Evolutionary conservation across 2,888 invertebrate species (phyloP), one percentile per base, ranked within the genome.

Genomic region (Epiblema foenella): DNA sequence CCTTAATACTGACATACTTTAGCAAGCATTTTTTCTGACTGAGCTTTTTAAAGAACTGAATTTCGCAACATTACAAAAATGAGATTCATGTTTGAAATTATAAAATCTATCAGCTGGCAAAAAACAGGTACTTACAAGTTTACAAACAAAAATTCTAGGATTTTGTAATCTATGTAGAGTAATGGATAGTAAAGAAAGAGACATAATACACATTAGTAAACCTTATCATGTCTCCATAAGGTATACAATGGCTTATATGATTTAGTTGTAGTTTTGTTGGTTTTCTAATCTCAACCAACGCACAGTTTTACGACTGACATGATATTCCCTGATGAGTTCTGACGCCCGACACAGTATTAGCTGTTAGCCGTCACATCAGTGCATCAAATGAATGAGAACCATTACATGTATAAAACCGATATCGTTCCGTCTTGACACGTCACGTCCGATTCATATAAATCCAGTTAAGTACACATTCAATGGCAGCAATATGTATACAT

Each of bases 21-120:
- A 62, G n/a, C 33, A 62, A 62, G 51, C 60, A 29, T n/a, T 56
- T 56, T 29, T 46, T 37, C 29, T 10, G 24, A 29, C 37, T 11
- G 15, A 49, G 17, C 62, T 62, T 0, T 29, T 49, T n/a, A 17
- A 17, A 11, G 29, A 62, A 37, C 11, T 57, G 56, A 56, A n/a
- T n/a, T 42, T 42, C 4, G 15, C 0, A 15, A 56, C 57, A 57
- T 54, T 29, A 54, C 29, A 2, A 15, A 9, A 37, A 57, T 18
- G 10, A 57, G 2, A 37, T 10, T 29, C 29, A 24, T 24, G 15
- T 54, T 5, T 15, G 2, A 7, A 24, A 54, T 54, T 42, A 29
- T 37, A 15, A 12, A 39, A 42, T 59, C 15, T 20, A n/a, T 46
- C 15, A 42, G 42, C 42, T 46, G 59, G 20, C n/a, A 59, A 59